Percentiles rank a stretch among this genome's conserved stretches.
Evolutionary conservation across 2,113 vertebrate species (phyloP).

Genomic region (Furnarius figulus): DNA sequence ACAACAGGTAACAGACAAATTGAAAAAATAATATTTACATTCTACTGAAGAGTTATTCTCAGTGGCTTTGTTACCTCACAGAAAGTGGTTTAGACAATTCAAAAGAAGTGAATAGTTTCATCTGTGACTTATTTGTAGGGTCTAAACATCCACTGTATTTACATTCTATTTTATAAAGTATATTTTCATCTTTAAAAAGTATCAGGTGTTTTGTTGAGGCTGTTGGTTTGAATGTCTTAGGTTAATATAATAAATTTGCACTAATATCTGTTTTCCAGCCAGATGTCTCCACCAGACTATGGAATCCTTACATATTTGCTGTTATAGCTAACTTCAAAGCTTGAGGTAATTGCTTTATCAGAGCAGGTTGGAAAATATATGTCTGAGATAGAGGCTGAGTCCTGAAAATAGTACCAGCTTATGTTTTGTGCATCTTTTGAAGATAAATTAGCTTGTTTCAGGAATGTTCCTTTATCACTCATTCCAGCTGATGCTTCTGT

Average conservation of each 20-base stretch:
- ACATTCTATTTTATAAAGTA: not conserved
- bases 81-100: not conserved
- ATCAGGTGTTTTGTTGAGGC: not conserved
- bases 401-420: not conserved
- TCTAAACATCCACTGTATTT: not conserved
- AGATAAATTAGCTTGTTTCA: constrained; percentile 27
- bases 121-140: not conserved
- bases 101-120: not conserved
- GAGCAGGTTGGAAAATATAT: constrained; percentile 13
- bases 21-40: not conserved
- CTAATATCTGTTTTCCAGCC: constrained; percentile 40
- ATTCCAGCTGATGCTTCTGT: not conserved
- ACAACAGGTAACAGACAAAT: not conserved
- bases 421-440: constrained; percentile 47
- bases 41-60: not conserved
- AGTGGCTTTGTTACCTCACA: accelerated
- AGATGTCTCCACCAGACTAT: constrained; percentile 48
- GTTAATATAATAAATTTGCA: not conserved
- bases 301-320: constrained; percentile 19
- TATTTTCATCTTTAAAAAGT: not conserved
- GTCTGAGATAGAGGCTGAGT: not conserved
- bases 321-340: constrained; percentile 7
- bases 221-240: not conserved
- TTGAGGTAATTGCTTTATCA: constrained; percentile 44
- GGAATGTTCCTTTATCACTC: not conserved